Evolutionary conservation across 2,113 vertebrate species (phyloP).

Genomic region (Leptobrachium leishanense): DNA sequence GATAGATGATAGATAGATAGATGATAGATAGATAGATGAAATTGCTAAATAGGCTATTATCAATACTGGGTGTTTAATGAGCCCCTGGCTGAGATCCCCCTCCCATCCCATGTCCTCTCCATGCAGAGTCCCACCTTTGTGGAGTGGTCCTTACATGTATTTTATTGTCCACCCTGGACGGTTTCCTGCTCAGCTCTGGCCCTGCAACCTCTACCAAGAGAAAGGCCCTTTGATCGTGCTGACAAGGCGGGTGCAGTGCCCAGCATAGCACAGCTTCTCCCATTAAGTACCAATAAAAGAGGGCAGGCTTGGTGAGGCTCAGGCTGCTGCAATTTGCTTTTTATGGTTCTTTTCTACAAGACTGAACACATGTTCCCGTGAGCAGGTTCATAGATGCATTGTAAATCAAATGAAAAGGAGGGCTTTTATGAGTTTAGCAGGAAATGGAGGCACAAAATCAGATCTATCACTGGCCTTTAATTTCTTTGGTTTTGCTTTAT

Average conservation of each 20-base stretch:
- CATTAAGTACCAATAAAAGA: constrained; percentile 46
- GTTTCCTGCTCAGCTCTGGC: constrained; percentile 22
- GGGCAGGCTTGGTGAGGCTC: constrained; percentile 33
- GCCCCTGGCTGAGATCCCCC: too few species aligned
- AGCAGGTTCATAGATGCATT: constrained; percentile 69
- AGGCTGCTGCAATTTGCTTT: constrained; percentile 53
- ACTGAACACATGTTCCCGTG: constrained; percentile 66
- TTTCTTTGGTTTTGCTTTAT: constrained; percentile 57
- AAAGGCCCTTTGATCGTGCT: constrained; percentile 29
- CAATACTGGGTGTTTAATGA: too few species aligned
- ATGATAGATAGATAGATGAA: too few species aligned
- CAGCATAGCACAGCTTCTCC: constrained; percentile 36
- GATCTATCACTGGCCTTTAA: constrained; percentile 52
- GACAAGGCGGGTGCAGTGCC: constrained; percentile 38
- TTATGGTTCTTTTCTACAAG: constrained; percentile 67
- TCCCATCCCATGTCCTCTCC: not conserved
- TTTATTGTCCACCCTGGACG: constrained; percentile 26
- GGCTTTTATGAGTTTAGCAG: constrained; percentile 66
- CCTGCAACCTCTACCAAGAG: not conserved
- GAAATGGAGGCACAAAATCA: constrained; percentile 62
- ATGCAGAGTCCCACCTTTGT: not conserved
- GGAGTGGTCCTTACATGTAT: not conserved
- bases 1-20: too few species aligned
- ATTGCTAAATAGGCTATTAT: too few species aligned
- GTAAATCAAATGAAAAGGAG: constrained; percentile 67